Base-by-base conservation (phyloP, 2,113 vertebrate species). In the Chloebia gouldiae region DNA sequence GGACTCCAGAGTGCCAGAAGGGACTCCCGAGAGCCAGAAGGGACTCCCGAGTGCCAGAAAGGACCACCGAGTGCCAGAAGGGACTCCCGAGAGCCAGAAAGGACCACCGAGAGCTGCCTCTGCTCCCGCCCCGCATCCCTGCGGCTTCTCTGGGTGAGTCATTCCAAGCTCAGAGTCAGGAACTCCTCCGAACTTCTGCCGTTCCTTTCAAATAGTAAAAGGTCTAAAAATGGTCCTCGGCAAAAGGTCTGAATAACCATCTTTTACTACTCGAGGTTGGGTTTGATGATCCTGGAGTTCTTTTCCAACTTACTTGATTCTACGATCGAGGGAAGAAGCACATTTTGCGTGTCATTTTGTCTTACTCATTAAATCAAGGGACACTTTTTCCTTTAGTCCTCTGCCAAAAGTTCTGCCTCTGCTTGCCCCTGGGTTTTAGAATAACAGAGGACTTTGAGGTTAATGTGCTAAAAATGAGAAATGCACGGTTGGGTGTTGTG, bases 111-210 rank as follows among this genome's bases (percentile, higher is more conserved):
- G 31, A 57, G 78, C 63, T 35, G 2, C 7, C 51, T 59, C 37
- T 23, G 83, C 33, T 28, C 20, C 21, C 17, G 3, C 22, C 39
- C 44, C 3, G 25, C 54, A 10, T 11, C 44, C 19, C 69, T 8
- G 28, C 5, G 7, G 15, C 17, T 24, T 7, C 15, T 6, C 44
- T 12, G 30, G 53, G 64, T 53, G 24, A 30, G 63, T 57, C 30
- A 2, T 4, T 13, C 3, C 22, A 0, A 7, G 0, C 1, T 28
- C 3, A 11, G 18, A 2, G 13, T 0, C 28, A 13, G 42, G 22
- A 73, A 6, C 23, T 19, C 19, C 64, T 24, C 4, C 3, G 4
- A 7, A 40, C 13, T 19, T 23, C 28, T 27, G 10, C 30, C 2
- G 0, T 8, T 15, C 53, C 21, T 54, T 54, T 25, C 57, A 7